phyloP scores from a whole-genome alignment of 2,797 vertebrate species.

The Syncerus caffer region DNA sequence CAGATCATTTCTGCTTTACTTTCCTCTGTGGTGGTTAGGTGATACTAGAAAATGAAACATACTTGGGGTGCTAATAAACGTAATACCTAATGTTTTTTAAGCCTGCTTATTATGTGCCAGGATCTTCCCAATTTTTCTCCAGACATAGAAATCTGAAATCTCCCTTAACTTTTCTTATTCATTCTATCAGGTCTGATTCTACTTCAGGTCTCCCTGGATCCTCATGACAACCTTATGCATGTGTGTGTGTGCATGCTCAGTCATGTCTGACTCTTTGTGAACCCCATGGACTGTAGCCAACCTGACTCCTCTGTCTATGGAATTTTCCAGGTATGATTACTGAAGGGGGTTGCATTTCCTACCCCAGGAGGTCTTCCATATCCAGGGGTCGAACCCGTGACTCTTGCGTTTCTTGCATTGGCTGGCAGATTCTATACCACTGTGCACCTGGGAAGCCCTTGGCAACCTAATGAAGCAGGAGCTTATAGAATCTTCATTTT shows the following conservation, averaged over 20 bases:
- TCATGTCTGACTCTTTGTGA: not conserved
- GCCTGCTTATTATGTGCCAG: not conserved
- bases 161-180: not conserved
- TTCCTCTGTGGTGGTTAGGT: not conserved
- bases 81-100: not conserved
- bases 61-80: not conserved
- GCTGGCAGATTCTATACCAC: not conserved
- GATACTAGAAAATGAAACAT: not conserved
- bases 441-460: not conserved
- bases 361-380: not conserved
- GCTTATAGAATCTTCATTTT: not conserved
- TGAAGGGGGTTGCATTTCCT: not conserved
- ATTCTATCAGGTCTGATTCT: not conserved
- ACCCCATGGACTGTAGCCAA: not conserved
- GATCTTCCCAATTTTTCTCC: not conserved
- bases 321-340: not conserved
- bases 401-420: not conserved
- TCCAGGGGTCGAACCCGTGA: not conserved
- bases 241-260: rapidly evolving
- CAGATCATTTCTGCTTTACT: not conserved
- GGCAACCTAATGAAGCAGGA: not conserved
- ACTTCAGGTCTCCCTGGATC: not conserved
- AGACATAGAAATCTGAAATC: not conserved
- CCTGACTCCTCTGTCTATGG: not conserved
- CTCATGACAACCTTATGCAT: not conserved